These are phyloP conservation scores for Ceryle rudis DNA, from an alignment of 2,797 vertebrate species.

Conservation along the genomic window DNA sequence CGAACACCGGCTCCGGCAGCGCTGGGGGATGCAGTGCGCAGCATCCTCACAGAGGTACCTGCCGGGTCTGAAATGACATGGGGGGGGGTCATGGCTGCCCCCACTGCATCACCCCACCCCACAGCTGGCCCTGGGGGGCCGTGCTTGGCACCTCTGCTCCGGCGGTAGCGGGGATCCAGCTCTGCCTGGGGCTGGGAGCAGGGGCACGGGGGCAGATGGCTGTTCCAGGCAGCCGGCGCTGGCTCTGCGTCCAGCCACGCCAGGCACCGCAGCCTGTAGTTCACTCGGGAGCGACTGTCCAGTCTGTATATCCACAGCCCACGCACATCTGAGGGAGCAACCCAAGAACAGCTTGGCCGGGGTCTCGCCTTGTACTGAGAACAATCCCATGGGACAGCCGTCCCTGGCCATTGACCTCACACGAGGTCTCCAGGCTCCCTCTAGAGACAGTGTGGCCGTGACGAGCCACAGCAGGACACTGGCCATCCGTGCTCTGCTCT, in stretches of 20 bases:
- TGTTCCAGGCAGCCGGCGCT: neutral
- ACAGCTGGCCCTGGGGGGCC: accelerated
- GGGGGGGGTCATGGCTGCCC: accelerated
- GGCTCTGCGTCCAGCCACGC: neutral
- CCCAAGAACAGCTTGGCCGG: accelerated
- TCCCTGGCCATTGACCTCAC: neutral
- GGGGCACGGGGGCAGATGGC: constrained; percentile 18
- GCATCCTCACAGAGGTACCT: neutral
- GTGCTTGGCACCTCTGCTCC: neutral
- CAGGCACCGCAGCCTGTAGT: constrained; percentile 68
- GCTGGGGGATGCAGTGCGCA: neutral
- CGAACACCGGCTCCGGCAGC: neutral
- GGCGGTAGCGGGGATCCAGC: constrained; percentile 34
- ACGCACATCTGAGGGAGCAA: constrained; percentile 33
- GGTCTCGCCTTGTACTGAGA: neutral
- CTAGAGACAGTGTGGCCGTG: neutral
- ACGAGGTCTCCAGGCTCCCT: constrained; percentile 52
- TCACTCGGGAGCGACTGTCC: constrained; percentile 48
- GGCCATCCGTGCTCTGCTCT: neutral
- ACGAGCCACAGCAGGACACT: neutral
- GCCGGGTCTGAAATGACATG: neutral
- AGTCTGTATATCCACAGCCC: constrained; percentile 77
- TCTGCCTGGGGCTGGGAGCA: constrained; percentile 57
- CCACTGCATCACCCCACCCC: neutral
- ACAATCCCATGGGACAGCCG: neutral